Conservation (phyloP, 1,140 invertebrate genomes). For the Asobara japonica region DNA sequence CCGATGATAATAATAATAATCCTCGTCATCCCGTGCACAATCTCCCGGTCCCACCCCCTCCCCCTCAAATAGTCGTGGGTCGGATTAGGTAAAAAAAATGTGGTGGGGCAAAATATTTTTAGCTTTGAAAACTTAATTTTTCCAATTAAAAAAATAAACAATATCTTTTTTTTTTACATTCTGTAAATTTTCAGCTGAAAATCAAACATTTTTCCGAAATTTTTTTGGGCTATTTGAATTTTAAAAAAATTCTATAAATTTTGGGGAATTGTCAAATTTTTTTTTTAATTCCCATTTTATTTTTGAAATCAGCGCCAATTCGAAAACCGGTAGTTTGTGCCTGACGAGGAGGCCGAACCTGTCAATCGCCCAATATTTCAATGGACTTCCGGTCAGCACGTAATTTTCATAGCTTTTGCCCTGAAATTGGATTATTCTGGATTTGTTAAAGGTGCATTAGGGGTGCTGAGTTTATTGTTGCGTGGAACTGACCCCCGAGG, state of each 20-base stretch:
- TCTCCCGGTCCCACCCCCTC: slow-evolving; percentile 30
- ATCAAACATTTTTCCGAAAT: no score
- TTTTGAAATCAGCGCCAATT: no score
- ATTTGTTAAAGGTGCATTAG: slow-evolving; percentile 54
- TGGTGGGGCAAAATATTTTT: no score
- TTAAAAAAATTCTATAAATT: no score
- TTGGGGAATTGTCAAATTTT: no score
- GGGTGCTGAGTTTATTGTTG: slow-evolving; percentile 38
- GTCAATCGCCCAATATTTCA: not conserved
- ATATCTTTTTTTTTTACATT: no score
- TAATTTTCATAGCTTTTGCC: not conserved
- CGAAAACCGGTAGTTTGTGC: not conserved
- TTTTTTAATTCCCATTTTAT: not conserved
- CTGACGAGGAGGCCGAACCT: not conserved
- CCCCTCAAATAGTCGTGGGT: not conserved
- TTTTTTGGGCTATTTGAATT: no score
- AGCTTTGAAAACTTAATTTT: no score
- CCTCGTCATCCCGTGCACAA: slow-evolving; percentile 46
- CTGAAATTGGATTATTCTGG: slow-evolving; percentile 57
- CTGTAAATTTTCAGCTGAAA: no score
- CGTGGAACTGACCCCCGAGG: not conserved
- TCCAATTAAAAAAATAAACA: no score
- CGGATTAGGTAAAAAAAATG: no score
- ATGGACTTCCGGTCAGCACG: slow-evolving; percentile 20
- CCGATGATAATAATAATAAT: slow-evolving; percentile 65